Evolutionary conservation across 2,888 invertebrate species (phyloP), one percentile per base, ranked within the genome.

Genomic region (Andrena camellia): DNA sequence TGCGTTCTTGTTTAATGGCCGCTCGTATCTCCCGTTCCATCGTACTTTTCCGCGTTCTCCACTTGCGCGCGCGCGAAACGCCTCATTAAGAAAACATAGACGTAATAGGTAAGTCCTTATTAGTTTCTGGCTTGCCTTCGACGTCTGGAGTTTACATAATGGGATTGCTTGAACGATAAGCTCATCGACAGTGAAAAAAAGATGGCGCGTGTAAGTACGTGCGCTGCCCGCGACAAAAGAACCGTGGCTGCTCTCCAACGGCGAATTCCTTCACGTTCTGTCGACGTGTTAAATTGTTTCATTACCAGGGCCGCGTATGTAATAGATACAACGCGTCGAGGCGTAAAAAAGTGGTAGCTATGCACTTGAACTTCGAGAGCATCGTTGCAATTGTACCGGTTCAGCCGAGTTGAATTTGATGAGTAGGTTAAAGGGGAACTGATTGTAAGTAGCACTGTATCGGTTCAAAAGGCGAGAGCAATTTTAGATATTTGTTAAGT

Each of bases 211-310:
- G 48, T 20, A 17, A 42, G 42, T 42, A 4, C 7, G 42, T n/a
- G 23, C 48, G 5, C 17, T 2, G 23, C 62, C 35, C 54, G 31
- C 20, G 68, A 68, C 68, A 10, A 29, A 29, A 48, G n/a, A 59
- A 13, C 10, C 10, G 50, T 50, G 13, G 67, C 50, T 10, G 17
- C 2, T 57, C 57, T 23, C 68, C 42, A 29, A 31, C 63, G 77
- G 81, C 68, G 63, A 64, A 84, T 84, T 80, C 73, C 64, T 63
- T 77, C 74, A 20, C 31, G 77, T 68, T 42, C 33, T 59, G 71
- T 73, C 73, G 62, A 63, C 20, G 23, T 26, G 52, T 64, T 85
- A 77, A 86, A 83, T 83, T 75, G 78, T 77, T 72, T 23, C 66
- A 42, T 77, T 69, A 64, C 29, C n/a, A n/a, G 7, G n/a, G 13